Evolutionary conservation across 2,113 vertebrate genomes (phyloP).

Genomic region (Geococcyx californianus): DNA sequence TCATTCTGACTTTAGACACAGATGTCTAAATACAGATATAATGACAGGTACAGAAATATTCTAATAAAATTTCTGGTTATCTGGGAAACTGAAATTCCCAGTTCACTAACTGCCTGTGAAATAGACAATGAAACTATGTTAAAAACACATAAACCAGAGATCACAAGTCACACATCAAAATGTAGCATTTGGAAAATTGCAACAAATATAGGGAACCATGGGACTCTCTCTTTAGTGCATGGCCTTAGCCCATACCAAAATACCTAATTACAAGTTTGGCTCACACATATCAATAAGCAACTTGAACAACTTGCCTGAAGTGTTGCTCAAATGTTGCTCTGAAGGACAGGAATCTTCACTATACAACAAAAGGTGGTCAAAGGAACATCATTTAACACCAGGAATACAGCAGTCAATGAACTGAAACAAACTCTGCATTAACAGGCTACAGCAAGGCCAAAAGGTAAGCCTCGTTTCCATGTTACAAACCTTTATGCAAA

Average conservation of each 20-base stretch:
- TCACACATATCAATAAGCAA: background rate
- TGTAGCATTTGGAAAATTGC: background rate
- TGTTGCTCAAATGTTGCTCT: background rate
- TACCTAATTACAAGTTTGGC: background rate
- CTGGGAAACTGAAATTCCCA: background rate
- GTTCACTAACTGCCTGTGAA: background rate
- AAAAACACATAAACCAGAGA: background rate
- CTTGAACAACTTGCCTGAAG: background rate
- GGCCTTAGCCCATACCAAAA: background rate
- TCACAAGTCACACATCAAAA: background rate
- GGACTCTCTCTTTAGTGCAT: background rate
- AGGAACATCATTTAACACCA: background rate
- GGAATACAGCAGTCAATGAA: background rate
- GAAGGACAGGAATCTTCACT: background rate
- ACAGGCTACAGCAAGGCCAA: background rate
- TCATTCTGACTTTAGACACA: background rate
- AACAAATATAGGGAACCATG: background rate
- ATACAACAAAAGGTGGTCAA: background rate
- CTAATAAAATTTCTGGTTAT: background rate
- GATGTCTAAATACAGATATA: background rate
- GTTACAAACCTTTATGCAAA: background rate
- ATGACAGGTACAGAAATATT: background rate
- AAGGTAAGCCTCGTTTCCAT: background rate
- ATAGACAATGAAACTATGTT: background rate
- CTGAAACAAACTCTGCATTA: background rate